These are phyloP conservation scores for Amyelois transitella DNA, from an alignment of 1,140 invertebrate species.

Conservation along the genomic window DNA sequence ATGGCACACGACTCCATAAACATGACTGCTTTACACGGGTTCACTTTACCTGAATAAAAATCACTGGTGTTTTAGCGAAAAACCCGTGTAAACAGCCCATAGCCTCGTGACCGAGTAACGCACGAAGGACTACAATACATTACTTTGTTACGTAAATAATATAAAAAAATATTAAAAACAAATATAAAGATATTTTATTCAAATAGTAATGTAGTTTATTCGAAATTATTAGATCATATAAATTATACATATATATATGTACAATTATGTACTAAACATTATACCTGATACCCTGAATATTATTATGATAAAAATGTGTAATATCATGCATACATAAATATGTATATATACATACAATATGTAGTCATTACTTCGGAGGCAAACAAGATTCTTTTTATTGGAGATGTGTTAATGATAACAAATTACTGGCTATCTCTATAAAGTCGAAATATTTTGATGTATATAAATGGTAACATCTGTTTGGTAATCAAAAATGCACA, in stretches of 20 bases:
- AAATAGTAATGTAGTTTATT: too few species aligned
- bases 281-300: conserved; percentile 1
- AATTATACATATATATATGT: too few species aligned
- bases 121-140: conserved; percentile 2
- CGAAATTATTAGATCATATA: too few species aligned
- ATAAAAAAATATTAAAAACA: background rate
- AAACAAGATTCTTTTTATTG: conserved; percentile 25
- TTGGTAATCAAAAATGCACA: conserved; percentile 29
- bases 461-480: conserved; percentile 32
- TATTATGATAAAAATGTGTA: background rate
- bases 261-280: background rate
- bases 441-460: conserved; percentile 17
- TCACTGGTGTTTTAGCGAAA: background rate
- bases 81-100: background rate
- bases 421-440: conserved; percentile 17
- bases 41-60: background rate
- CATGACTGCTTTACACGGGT: background rate
- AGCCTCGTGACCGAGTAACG: conserved; percentile 2
- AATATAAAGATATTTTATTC: background rate
- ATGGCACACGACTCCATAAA: conserved; percentile 20
- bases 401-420: conserved; percentile 16
- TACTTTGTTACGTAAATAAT: background rate
- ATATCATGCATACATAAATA: background rate
- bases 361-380: conserved; percentile 9
- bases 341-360: background rate